Evolutionary conservation across 2,888 invertebrate species (phyloP).

Genomic region (Tetheella fluctuosa): DNA sequence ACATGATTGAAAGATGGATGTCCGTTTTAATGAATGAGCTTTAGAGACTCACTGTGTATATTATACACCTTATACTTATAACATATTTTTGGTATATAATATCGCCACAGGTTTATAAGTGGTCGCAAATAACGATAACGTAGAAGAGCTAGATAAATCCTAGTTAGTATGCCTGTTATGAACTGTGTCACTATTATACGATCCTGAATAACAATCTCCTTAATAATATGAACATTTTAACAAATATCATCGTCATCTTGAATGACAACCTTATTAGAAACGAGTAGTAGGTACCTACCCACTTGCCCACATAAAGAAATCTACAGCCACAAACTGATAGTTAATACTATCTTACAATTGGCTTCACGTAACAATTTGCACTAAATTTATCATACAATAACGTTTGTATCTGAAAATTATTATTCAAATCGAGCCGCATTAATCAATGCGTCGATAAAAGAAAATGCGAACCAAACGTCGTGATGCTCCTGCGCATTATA

Average conservation of each 20-base stretch:
- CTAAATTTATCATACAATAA: constrained; percentile 84
- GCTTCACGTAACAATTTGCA: constrained; percentile 80
- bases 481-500: constrained; percentile 69
- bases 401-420: constrained; percentile 82
- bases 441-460: constrained; percentile 83
- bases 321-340: constrained; percentile 36
- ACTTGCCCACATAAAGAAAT: not conserved
- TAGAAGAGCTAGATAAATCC: too few relatives aligned
- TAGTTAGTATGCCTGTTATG: too few relatives aligned
- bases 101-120: too few relatives aligned
- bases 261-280: not conserved
- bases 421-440: constrained; percentile 83
- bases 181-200: too few relatives aligned
- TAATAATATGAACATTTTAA: too few relatives aligned
- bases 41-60: too few relatives aligned
- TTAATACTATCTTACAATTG: constrained; percentile 53
- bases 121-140: too few relatives aligned
- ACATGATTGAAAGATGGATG: constrained; percentile 9
- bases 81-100: too few relatives aligned
- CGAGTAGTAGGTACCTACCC: too few relatives aligned
- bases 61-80: too few relatives aligned
- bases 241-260: too few relatives aligned
- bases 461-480: constrained; percentile 72
- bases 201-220: too few relatives aligned
- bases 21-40: not conserved